These are phyloP conservation scores for Suricata suricatta DNA, from an alignment of 2,113 vertebrate genomes.

Conservation along the genomic window DNA sequence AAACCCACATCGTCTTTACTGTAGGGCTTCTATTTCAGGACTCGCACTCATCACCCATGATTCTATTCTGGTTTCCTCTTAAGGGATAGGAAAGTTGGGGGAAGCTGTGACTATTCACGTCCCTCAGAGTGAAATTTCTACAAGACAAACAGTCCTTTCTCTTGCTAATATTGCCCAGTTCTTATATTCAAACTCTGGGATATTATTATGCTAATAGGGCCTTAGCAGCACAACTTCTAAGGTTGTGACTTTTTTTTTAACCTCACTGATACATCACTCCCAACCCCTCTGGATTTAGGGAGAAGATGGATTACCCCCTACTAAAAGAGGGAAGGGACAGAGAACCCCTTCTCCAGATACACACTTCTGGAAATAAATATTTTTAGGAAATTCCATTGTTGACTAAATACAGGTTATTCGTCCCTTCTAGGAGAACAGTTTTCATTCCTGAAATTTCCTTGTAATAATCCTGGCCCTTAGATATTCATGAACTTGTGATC, in stretches of 20 bases:
- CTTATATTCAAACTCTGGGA: not conserved
- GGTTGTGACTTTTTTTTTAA: not conserved
- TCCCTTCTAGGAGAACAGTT: not conserved
- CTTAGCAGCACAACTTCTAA: not conserved
- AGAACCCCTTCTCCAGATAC: not conserved
- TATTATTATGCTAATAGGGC: not conserved
- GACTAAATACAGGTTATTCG: not conserved
- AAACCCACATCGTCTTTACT: not conserved
- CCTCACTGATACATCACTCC: not conserved
- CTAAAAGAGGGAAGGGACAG: not conserved
- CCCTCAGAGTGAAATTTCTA: not conserved
- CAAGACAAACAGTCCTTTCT: slow-evolving; percentile 40
- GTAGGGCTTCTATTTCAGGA: not conserved
- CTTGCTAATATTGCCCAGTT: not conserved
- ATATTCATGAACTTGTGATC: not conserved
- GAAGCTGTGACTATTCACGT: not conserved
- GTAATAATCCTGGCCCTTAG: not conserved
- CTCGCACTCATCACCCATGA: not conserved
- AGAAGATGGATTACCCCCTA: not conserved
- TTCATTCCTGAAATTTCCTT: not conserved
- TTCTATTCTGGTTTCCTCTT: not conserved
- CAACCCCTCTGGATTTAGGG: not conserved
- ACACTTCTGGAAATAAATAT: slow-evolving; percentile 5
- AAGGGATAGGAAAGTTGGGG: not conserved
- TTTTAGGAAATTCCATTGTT: not conserved